Conservation (phyloP, 2,797 vertebrate species). For the Lophius americanus region DNA sequence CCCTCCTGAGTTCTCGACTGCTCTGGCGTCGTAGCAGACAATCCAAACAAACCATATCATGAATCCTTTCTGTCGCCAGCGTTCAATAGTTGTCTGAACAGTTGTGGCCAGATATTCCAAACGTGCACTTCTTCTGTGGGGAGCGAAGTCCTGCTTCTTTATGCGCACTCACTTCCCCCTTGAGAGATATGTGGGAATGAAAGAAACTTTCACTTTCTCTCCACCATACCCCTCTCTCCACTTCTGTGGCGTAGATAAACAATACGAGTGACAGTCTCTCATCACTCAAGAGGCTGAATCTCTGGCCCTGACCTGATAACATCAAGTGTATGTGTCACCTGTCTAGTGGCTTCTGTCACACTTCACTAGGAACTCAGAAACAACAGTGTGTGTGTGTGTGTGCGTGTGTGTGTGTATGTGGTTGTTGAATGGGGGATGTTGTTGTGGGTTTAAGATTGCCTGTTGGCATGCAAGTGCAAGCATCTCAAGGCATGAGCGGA, state of each 20-base stretch:
- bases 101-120: conserved; percentile 23
- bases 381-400: conserved; percentile 37
- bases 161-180: not conserved
- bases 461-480: conserved; percentile 75
- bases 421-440: conserved; percentile 59
- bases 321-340: conserved; percentile 93
- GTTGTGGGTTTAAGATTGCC: conserved; percentile 68
- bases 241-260: conserved; percentile 86
- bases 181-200: conserved; percentile 39
- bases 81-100: conserved; percentile 14
- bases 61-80: conserved; percentile 13
- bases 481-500: conserved; percentile 77
- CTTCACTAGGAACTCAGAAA: conserved; percentile 96
- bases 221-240: conserved; percentile 50
- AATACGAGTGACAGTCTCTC: conserved; percentile 92
- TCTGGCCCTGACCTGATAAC: conserved; percentile 90
- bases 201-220: conserved; percentile 59
- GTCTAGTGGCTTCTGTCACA: conserved; percentile 95
- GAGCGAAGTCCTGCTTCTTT: conserved; percentile 21
- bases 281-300: conserved; percentile 88
- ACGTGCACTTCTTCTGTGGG: conserved; percentile 1
- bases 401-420: conserved; percentile 22
- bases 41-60: conserved; percentile 3
- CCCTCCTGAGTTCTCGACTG: conserved; percentile 18
- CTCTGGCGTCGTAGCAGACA: conserved; percentile 25